Evolutionary conservation across 1,140 invertebrate species (phyloP).

Genomic region (Physella acuta): DNA sequence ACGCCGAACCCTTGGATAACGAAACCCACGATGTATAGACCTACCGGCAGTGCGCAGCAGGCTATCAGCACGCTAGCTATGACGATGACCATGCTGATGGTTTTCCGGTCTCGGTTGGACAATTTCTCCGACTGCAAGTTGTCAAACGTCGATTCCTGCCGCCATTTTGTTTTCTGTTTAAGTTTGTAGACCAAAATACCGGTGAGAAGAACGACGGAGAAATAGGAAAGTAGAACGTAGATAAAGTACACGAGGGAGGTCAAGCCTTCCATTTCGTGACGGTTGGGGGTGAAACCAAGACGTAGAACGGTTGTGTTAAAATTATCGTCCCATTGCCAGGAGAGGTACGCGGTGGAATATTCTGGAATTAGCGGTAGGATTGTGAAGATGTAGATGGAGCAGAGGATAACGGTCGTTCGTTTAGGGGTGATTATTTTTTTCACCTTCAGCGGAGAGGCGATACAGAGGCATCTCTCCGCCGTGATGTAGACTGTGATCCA

Average conservation of each 20-base stretch:
- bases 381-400: background rate
- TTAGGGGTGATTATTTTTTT: background rate
- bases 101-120: background rate
- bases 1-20: background rate
- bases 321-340: background rate
- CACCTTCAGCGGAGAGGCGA: background rate
- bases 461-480: too few species aligned
- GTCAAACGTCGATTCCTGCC: background rate
- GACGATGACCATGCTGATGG: background rate
- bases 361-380: background rate
- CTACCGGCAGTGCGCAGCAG: background rate
- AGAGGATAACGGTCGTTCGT: background rate
- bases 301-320: background rate
- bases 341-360: background rate
- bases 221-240: background rate
- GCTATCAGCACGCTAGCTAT: background rate
- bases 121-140: background rate
- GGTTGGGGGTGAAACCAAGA: background rate
- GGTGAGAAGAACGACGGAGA: background rate
- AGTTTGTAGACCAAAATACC: background rate
- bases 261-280: background rate
- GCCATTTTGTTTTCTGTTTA: background rate
- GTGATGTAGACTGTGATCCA: too few species aligned
- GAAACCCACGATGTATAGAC: background rate
- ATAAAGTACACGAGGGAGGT: background rate